Evolutionary conservation across 37 sponge, comb jelly and placozoan species (phyloP), one percentile per base, ranked within the genome.

Genomic region (Eunapius fragilis): DNA sequence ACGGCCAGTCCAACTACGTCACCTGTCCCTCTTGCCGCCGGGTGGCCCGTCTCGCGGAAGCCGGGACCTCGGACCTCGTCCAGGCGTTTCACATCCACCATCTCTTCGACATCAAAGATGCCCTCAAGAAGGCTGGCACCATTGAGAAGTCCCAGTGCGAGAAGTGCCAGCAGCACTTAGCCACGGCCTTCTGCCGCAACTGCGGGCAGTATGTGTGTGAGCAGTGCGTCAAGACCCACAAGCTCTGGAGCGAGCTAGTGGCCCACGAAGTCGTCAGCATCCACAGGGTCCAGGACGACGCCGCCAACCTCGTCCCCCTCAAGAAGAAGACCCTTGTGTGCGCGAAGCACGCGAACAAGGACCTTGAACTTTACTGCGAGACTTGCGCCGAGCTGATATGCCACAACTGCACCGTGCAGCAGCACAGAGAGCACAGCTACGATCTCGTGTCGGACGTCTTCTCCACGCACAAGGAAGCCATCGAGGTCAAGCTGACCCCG

Each of bases 321-420:
- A 76, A 76, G 35, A 76, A 76, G 76, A 37, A 37, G 28, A 37
- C 32, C 37, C 32, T 70, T 26, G 33, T 77, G 30, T 86, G 86
- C 31, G 35, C 69, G 36, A 67, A 25, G 31, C 87, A 87, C 69
- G 28, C 31, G 17, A 75, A 50, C 32, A 87, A 69, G 47, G 75
- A 81, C 30, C 37, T 68, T 36, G 82, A 82, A 22, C 47, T 87
- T 31, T 87, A 74, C 76, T 87, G 88, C 71, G 88, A 87, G 81
- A 80, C 81, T 0, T 87, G 87, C 74, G 75, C 58, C 0, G 76
- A 87, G 77, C 82, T 87, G 69, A 75, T 87, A 31, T 87, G 88
- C 38, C 34, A n/a, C n/a, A 22, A 80, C 67, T 87, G 88, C 68
- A 73, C 50, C 37, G 48, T 87, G 25, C 27, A 34, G 7, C 25